Conservation (phyloP, 2,113 vertebrate genomes). For the Petrocephalus microphthalmus region DNA sequence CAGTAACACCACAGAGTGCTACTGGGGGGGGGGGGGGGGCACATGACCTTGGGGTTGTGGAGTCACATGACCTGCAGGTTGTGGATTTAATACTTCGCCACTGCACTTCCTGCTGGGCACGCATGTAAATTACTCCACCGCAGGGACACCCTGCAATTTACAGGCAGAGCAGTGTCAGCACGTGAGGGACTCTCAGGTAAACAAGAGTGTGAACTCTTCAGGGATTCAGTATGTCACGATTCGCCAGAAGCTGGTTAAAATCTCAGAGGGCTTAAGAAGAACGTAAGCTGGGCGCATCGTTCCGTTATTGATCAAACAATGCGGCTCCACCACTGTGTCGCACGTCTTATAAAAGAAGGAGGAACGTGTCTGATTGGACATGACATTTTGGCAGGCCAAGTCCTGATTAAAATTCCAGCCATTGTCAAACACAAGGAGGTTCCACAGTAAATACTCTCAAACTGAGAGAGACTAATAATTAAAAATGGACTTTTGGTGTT, state of each 20-base stretch:
- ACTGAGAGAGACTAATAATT: neutral
- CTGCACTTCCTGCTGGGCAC: neutral
- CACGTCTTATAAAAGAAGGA: conserved; percentile 7
- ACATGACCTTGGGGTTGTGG: too few species aligned
- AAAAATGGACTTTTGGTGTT: conserved; percentile 13
- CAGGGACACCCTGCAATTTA: neutral
- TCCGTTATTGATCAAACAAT: neutral
- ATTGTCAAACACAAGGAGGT: neutral
- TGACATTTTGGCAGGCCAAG: conserved; percentile 33
- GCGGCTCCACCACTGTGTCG: neutral
- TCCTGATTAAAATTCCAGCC: conserved; percentile 36
- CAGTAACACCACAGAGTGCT: neutral
- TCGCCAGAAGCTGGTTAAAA: too few species aligned
- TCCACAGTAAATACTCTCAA: conserved; percentile 16
- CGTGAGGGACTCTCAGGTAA: neutral
- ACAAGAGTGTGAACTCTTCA: conserved; percentile 2
- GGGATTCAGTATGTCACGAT: neutral
- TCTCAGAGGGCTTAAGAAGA: neutral
- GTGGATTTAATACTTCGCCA: neutral
- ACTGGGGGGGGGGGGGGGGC: too few species aligned
- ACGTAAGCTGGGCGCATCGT: neutral
- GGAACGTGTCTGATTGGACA: conserved; percentile 30
- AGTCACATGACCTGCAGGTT: neutral
- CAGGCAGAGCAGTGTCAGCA: neutral
- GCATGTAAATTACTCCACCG: neutral